A percentile compares a stretch with the other conserved stretches of the same genome.
These are phyloP conservation scores for Callitettix versicolor DNA, from an alignment of 1,140 invertebrate species.

Conservation along the genomic window DNA sequence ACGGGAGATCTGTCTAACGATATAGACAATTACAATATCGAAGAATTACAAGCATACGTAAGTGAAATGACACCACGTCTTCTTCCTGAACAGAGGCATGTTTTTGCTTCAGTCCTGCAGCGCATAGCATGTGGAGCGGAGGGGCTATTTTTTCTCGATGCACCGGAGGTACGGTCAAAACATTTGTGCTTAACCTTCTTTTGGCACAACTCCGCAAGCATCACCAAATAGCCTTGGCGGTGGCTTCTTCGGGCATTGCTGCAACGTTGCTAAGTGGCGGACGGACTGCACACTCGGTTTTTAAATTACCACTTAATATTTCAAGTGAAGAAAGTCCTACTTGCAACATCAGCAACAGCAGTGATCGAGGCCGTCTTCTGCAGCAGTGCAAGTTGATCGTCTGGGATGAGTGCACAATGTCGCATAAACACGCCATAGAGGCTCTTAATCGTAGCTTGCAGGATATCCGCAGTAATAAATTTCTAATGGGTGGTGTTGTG, in stretches of 20 bases:
- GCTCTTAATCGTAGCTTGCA: slow-evolving; percentile 22
- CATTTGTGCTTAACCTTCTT: neutral
- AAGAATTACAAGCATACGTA: neutral
- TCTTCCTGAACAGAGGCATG: neutral
- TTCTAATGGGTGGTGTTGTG: slow-evolving; percentile 25
- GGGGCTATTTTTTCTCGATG: neutral
- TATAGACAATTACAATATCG: neutral
- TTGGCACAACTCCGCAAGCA: neutral
- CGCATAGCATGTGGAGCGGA: neutral
- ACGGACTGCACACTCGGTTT: slow-evolving; percentile 30
- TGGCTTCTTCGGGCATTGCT: neutral
- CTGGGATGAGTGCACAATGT: slow-evolving; percentile 33
- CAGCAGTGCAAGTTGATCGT: slow-evolving; percentile 24
- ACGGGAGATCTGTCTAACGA: neutral
- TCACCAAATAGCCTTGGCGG: neutral
- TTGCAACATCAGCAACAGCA: slow-evolving; percentile 25
- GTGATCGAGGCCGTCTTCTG: slow-evolving; percentile 19
- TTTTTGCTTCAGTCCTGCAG: neutral
- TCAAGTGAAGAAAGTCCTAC: slow-evolving; percentile 13
- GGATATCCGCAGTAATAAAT: neutral
- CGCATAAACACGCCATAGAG: slow-evolving; percentile 25
- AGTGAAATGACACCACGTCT: neutral
- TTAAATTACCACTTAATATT: slow-evolving; percentile 30
- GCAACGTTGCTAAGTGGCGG: slow-evolving; percentile 28
- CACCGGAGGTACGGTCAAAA: neutral